These are phyloP conservation scores for Sciurus vulgaris DNA, from an alignment of 2,797 vertebrate species.

Conservation along the genomic window DNA sequence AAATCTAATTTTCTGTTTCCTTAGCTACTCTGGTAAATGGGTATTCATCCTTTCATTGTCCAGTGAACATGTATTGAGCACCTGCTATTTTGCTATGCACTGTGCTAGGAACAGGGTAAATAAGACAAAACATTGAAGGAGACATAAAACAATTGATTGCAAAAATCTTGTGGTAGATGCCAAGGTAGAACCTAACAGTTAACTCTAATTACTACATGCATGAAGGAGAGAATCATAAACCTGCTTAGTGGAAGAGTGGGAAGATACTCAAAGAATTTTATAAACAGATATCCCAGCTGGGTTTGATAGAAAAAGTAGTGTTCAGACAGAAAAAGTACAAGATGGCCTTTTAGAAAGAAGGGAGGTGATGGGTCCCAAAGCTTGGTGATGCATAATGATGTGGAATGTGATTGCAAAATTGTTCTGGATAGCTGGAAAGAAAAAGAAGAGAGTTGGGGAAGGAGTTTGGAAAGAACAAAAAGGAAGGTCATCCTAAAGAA, in stretches of 20 bases:
- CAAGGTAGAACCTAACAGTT: neutral
- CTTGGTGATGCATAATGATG: neutral
- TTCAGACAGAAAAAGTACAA: neutral
- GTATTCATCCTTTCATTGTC: neutral
- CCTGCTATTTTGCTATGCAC: neutral
- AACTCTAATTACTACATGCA: neutral
- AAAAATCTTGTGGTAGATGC: neutral
- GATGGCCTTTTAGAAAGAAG: neutral
- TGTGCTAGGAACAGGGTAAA: neutral
- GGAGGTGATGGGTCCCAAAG: neutral
- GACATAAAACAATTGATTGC: neutral
- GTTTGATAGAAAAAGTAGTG: neutral
- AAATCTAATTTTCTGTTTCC: conserved; percentile 11
- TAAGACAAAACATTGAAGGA: neutral
- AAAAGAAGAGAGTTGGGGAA: neutral
- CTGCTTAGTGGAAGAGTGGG: neutral
- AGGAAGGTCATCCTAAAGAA: neutral
- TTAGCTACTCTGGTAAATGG: neutral
- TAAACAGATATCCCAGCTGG: neutral
- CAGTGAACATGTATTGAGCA: neutral
- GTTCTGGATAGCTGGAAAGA: neutral
- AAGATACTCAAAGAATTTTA: conserved; percentile 14
- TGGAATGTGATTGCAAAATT: neutral
- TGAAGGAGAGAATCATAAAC: neutral
- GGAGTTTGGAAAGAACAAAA: neutral